phyloP scores from a whole-genome alignment of 2,797 vertebrate genomes.

The Chrosomus eos region DNA sequence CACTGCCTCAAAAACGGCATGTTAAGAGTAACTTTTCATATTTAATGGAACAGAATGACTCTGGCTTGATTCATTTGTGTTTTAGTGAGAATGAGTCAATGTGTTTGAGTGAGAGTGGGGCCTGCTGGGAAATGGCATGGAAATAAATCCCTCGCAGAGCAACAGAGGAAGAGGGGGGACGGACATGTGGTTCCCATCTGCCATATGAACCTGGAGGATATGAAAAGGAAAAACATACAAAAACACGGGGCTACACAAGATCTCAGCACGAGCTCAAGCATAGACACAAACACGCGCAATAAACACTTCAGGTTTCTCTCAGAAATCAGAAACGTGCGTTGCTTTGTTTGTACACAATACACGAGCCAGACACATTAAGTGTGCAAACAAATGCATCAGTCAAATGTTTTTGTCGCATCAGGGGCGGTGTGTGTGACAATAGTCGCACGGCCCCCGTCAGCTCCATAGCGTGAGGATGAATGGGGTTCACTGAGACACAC shows the following conservation, averaged over 20 bases:
- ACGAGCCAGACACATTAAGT: constrained; percentile 13
- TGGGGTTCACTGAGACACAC: constrained; percentile 54
- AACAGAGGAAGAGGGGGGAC: constrained; percentile 45
- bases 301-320: not conserved
- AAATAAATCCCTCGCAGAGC: constrained; percentile 40
- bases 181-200: constrained; percentile 66
- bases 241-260: constrained; percentile 14
- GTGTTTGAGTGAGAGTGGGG: constrained; percentile 37
- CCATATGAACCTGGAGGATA: constrained; percentile 57
- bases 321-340: not conserved
- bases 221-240: constrained; percentile 57
- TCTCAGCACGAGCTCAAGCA: constrained; percentile 9
- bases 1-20: constrained; percentile 17
- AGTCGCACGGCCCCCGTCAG: constrained; percentile 57
- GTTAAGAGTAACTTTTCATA: constrained; percentile 16
- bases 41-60: constrained; percentile 50
- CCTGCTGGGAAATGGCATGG: constrained; percentile 58
- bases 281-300: constrained; percentile 26
- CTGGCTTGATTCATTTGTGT: constrained; percentile 33
- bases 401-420: constrained; percentile 35
- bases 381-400: constrained; percentile 32
- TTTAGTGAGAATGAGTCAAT: constrained; percentile 50
- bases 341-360: constrained; percentile 27
- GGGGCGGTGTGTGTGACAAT: constrained; percentile 65
- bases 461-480: constrained; percentile 66